Evolutionary conservation across 2,888 invertebrate genomes (phyloP), one percentile per base, ranked within the genome.

Genomic region (Podotricha telesiphe): DNA sequence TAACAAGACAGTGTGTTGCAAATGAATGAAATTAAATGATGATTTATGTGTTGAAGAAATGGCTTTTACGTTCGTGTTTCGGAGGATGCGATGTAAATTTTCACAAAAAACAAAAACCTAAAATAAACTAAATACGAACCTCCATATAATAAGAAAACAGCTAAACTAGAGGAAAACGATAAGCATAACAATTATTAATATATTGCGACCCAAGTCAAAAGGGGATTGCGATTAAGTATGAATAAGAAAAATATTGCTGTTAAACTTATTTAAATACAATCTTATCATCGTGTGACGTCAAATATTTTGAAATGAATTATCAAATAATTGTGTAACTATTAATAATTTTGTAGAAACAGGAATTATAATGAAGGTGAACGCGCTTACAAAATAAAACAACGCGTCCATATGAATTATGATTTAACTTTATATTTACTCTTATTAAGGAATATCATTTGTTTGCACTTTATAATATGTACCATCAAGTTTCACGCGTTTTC

Each of bases 291-390:
- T 1, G 20, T 37, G 48, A 62, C 62, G 48, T 48, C 37, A 34
- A 48, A 62, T 62, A 50, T 62, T 48, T 48, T 62, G 15, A 37
- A 34, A 47, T 37, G 10, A 19, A 34, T 37, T 50, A 50, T 62
- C 48, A 62, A 48, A 37, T 62, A 8, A 13, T 45, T 62, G 19
- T 37, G 47, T 62, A 62, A 62, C 50, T 50, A 17, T 19, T 34
- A 62, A 62, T 19, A 45, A 37, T 34, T 62, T 34, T 47, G 37
- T 62, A 62, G 37, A 62, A 62, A 19, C 37, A 62, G 2, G 22
- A 28, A 28, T 61, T 48, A 62, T 20, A 62, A 48, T 34, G 34
- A 48, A 48, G 62, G 48, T 62, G 59, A 62, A 37, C 37, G 28
- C 62, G 17, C 34, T 48, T 62, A 48, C 34, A 15, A 62, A 62